Evolutionary conservation across 2,888 invertebrate species (phyloP).

Genomic region (Cremastinae sp.): DNA sequence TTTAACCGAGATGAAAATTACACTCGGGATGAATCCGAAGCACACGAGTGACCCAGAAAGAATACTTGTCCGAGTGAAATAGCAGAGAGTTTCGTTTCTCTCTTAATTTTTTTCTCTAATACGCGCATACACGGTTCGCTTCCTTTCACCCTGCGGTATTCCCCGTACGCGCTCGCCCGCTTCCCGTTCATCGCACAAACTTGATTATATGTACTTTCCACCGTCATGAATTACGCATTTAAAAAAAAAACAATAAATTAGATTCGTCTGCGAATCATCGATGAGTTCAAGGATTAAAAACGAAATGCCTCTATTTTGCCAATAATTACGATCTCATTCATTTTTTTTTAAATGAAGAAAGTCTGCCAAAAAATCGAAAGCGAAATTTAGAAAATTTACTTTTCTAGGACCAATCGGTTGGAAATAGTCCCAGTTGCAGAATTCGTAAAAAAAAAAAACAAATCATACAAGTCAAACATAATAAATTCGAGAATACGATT

Average conservation of each 20-base stretch:
- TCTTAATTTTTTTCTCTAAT: conserved; percentile 59
- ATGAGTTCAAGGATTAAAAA: background rate
- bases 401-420: no score
- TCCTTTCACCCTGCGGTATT: conserved; percentile 59
- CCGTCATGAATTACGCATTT: background rate
- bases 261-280: conserved; percentile 1
- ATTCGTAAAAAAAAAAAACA: no score
- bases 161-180: conserved; percentile 47
- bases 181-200: conserved; percentile 10
- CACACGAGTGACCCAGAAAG: conserved; percentile 48
- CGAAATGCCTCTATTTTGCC: no score
- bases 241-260: conserved; percentile 7
- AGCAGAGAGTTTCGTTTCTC: conserved; percentile 14
- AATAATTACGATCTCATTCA: no score
- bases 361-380: no score
- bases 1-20: conserved; percentile 38
- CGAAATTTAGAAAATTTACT: no score
- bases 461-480: no score
- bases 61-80: conserved; percentile 30
- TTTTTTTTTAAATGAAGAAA: no score
- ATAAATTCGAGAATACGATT: no score
- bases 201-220: conserved; percentile 2
- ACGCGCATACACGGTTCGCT: conserved; percentile 14
- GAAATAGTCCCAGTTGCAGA: no score
- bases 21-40: conserved; percentile 28